Conservation (phyloP, 1,140 invertebrate species). For the Arctopsyche grandis region DNA sequence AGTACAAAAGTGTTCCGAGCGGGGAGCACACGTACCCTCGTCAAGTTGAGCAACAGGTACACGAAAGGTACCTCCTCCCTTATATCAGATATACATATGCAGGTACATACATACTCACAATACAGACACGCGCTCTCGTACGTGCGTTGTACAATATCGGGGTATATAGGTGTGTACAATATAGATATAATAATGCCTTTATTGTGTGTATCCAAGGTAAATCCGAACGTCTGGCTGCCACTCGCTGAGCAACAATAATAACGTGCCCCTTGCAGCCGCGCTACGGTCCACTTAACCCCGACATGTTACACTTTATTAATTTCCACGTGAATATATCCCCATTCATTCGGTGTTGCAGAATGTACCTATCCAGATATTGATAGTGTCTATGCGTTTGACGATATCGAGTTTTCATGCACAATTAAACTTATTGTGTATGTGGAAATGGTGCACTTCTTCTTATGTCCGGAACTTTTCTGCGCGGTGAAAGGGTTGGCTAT, state of each 20-base stretch:
- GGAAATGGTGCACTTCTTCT: neutral
- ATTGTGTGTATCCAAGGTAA: constrained; percentile 30
- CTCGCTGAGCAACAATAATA: constrained; percentile 39
- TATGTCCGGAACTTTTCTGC: neutral
- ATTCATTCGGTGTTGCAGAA: neutral
- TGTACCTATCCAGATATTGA: neutral
- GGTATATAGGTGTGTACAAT: neutral
- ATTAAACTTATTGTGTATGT: neutral
- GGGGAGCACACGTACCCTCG: constrained; percentile 21
- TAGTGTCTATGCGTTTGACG: neutral
- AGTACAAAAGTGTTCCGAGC: constrained; percentile 11
- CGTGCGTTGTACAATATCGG: neutral
- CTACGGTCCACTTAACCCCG: constrained; percentile 40
- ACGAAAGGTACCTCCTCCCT: neutral
- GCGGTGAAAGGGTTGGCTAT: too few relatives aligned
- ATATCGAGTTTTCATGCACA: constrained; percentile 1
- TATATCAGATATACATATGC: constrained; percentile 12
- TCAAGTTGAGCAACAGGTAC: constrained; percentile 35
- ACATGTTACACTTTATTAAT: constrained; percentile 39
- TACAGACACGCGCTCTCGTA: neutral
- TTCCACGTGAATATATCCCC: constrained; percentile 22
- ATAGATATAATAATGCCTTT: constrained; percentile 15
- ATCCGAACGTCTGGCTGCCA: constrained; percentile 41
- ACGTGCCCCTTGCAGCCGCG: constrained; percentile 41
- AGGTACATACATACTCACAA: neutral